Base-by-base conservation (phyloP, 2,113 vertebrate genomes). In the Sander lucioperca region DNA sequence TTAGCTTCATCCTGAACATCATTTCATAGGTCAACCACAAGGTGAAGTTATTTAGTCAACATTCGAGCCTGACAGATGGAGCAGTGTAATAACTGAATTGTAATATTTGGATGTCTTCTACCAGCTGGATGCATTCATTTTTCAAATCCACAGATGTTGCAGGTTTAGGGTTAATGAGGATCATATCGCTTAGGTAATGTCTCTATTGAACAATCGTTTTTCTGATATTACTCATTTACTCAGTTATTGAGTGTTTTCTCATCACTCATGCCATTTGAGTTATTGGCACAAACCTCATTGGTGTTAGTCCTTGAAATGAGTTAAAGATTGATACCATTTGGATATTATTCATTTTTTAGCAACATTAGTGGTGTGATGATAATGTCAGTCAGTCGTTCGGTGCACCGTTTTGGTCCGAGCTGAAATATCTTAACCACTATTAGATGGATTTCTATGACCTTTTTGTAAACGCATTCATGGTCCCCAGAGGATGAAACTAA, bases 1-100 rank as follows among this genome's bases (percentile, higher is more conserved):
- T 80, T 68, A 75, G n/a, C 61, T 80, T 65, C 19, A 57, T 23
- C 19, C 53, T 39, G 47, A 75, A 9, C 62, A 75, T 61, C 45
- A 70, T 80, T 85, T 80, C 21, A 75, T 12, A 67, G 81, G 81
- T 83, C 65, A 54, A 51, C 48, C 62, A 47, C 56, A 72, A 88
- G 69, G 90, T 82, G 74, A 77, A 67, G 54, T 84, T 79, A 80
- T 75, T 71, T 53, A 75, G 75, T 59, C 43, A 51, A 3, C 48
- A 25, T 8, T 51, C 36, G 3, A 50, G 71, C 8, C 59, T 76
- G 62, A 56, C 77, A 86, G 74, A 86, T 71, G 71, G 87, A 75
- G 80, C n/a, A 0, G 13, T 33, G 53, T 25, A 59, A 58, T 67
- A 61, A 57, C 30, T 51, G 30, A 64, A 77, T 50, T 72, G 36